Evolutionary conservation across 2,888 invertebrate genomes (phyloP), one percentile per base, ranked within the genome.

Genomic region (Pollenia griseotomentosa): DNA sequence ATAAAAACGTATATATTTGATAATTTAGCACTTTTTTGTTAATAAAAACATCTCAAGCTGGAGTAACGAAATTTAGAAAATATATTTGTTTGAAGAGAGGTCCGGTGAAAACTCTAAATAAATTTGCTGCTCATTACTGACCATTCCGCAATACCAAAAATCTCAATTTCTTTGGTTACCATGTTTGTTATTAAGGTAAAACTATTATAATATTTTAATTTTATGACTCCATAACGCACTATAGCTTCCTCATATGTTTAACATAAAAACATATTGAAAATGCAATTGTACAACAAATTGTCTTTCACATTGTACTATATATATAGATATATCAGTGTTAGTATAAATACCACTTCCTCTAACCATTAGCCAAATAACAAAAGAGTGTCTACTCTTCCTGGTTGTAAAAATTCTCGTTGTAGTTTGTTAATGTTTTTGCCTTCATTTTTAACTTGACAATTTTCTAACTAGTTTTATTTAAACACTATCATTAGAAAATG

Each of bases 391-490:
- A 53, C 51, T 68, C 53, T 68, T 84, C 73, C 79, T 79, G 61
- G 79, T 73, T 79, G 77, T 63, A 55, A 71, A 44, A 66, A 63
- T 70, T 63, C 74, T 79, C 40, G 61, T 40, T 73, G 65, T 68
- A 66, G 51, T 65, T 65, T 65, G 40, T 19, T 65, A 42, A 63
- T 81, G 70, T 66, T 84, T 33, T 73, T 81, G 73, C 73, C 74
- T 79, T 74, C 68, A 73, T 59, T 82, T 79, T 74, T 79, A 73
- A 74, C 82, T 83, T 83, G 74, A 83, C 86, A 86, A 86, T 86
- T 83, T 83, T 83, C 78, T 86, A 74, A 86, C 78, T 86, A 63
- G 82, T 86, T 83, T 82, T 74, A 78, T 63, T 83, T 83, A 82
- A 82, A 83, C 82, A 86, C 82, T 74, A 79, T 79, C 78, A 83